Evolutionary conservation across 2,113 vertebrate species (phyloP).

Genomic region (Polypterus senegalus): DNA sequence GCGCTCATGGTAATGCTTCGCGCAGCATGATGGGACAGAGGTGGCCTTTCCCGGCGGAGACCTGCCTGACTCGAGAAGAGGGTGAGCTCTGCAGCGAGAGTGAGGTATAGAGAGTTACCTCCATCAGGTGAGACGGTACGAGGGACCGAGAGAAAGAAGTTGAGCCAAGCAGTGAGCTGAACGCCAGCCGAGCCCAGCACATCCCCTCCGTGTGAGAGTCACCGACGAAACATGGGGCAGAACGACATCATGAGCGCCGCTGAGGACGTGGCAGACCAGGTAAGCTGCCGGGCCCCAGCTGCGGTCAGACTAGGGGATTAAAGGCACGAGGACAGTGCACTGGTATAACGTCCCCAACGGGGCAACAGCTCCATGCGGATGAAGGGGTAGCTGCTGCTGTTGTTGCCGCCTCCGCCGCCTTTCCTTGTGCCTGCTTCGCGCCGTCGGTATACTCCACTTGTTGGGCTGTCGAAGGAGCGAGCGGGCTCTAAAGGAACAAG

Average conservation of each 20-base stretch:
- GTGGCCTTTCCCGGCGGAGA: constrained; percentile 39
- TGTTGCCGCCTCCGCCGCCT: too few species aligned
- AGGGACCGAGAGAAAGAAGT: not conserved
- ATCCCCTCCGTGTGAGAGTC: not conserved
- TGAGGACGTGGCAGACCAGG: constrained; percentile 63
- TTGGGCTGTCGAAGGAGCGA: too few species aligned
- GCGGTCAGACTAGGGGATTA: not conserved
- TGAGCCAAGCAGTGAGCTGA: not conserved
- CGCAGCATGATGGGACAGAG: constrained; percentile 61
- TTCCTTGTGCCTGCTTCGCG: too few species aligned
- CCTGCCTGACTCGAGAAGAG: constrained; percentile 24
- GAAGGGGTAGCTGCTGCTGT: too few species aligned
- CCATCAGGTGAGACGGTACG: not conserved
- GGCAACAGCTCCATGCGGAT: not conserved
- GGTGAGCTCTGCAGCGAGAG: constrained; percentile 30
- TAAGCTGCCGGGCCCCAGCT: constrained; percentile 22
- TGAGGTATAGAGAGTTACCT: constrained; percentile 1
- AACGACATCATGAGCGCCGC: constrained; percentile 58
- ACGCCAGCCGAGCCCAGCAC: not conserved
- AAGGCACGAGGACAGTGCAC: not conserved
- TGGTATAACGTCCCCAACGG: not conserved
- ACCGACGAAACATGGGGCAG: constrained; percentile 41
- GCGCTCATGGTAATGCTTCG: constrained; percentile 33
- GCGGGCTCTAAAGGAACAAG: too few species aligned
- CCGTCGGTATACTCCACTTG: too few species aligned